Percentiles rank a stretch among this genome's conserved stretches.
phyloP scores from a whole-genome alignment of 2,113 vertebrate genomes.

The Merops nubicus region DNA sequence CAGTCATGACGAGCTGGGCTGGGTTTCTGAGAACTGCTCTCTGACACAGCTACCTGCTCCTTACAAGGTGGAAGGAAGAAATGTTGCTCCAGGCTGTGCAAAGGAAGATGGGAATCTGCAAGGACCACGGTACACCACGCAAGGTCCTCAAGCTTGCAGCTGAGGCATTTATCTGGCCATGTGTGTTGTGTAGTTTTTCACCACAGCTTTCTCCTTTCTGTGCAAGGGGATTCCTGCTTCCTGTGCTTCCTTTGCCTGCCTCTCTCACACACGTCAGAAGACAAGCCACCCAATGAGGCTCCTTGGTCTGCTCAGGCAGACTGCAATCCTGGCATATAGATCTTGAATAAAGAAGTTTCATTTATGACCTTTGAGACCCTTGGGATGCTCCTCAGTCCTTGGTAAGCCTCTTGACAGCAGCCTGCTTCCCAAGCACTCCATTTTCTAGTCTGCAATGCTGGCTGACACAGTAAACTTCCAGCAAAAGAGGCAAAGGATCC shows the following conservation, averaged over 20 bases:
- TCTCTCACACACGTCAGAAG: rapidly evolving
- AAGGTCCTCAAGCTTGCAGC: not conserved
- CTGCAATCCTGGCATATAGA: rapidly evolving
- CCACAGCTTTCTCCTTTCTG: not conserved
- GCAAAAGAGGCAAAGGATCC: not conserved
- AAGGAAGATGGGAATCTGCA: not conserved
- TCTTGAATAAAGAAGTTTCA: not conserved
- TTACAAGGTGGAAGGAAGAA: not conserved
- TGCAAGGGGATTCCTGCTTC: not conserved
- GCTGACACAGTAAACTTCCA: not conserved
- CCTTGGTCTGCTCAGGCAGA: rapidly evolving
- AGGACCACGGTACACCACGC: not conserved
- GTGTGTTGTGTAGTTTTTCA: not conserved
- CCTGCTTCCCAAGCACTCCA: not conserved
- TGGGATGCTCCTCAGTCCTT: not conserved
- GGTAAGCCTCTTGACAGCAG: not conserved
- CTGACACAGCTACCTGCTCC: not conserved
- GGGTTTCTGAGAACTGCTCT: not conserved
- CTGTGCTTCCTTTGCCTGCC: not conserved
- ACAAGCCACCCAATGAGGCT: not conserved
- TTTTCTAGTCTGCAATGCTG: too few species aligned
- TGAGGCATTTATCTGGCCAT: not conserved
- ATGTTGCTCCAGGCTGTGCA: not conserved
- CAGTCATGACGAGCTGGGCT: not conserved
- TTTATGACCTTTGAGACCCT: not conserved